phyloP scores from a whole-genome alignment of 2,113 vertebrate genomes.

The Arothron firmamentum region DNA sequence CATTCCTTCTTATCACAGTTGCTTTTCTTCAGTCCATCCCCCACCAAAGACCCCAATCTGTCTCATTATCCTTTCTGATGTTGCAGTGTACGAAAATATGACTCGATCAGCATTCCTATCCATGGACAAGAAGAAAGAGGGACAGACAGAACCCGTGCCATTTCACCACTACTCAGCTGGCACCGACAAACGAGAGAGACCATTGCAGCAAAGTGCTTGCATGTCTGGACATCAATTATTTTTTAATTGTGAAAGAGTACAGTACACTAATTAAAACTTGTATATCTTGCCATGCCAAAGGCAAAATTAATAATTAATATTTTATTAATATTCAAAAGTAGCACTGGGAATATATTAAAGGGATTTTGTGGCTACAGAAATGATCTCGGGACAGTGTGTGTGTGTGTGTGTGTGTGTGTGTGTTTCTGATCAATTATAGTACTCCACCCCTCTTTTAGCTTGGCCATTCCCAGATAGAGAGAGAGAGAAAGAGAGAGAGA shows the following conservation, averaged over 20 bases:
- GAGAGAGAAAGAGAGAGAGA: conserved; percentile 22
- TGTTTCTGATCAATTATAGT: conserved; percentile 40
- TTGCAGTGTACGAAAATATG: conserved; percentile 55
- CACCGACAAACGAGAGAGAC: conserved; percentile 93
- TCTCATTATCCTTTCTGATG: conserved; percentile 71
- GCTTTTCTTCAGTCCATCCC: conserved; percentile 18
- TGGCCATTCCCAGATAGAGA: conserved; percentile 33
- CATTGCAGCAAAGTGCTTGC: conserved; percentile 88
- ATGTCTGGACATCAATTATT: conserved; percentile 98
- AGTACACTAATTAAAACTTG: conserved; percentile 99
- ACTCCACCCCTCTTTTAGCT: conserved; percentile 48
- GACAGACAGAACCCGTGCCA: conserved; percentile 63
- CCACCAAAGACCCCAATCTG: conserved; percentile 52
- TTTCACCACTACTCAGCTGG: conserved; percentile 84
- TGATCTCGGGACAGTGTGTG: conserved; percentile 72
- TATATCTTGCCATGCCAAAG: conserved; percentile 99
- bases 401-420: conserved; percentile 32
- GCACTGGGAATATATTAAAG: conserved; percentile 99
- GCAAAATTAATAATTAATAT: conserved; percentile 99
- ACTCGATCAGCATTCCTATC: conserved; percentile 49
- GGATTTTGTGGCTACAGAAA: conserved; percentile 92
- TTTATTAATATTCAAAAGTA: conserved; percentile 99
- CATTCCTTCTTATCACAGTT: conserved; percentile 45
- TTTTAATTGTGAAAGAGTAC: conserved; percentile 99
- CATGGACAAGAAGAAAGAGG: conserved; percentile 65